Percentiles rank a stretch among this genome's conserved stretches.
These are phyloP conservation scores for Enteromius anoplus DNA, from an alignment of 2,797 vertebrate species.

Conservation along the genomic window DNA sequence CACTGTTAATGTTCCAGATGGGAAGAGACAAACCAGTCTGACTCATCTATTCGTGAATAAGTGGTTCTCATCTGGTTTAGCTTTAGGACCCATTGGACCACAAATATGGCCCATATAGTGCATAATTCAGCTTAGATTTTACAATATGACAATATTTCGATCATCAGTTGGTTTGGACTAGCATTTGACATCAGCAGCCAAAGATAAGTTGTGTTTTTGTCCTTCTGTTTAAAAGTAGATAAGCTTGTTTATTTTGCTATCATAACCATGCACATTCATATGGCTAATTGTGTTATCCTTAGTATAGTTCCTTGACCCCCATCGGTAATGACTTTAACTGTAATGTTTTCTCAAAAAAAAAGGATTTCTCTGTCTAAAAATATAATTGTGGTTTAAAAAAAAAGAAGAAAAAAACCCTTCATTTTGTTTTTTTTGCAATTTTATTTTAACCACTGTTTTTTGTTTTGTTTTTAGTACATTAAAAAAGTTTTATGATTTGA, in stretches of 20 bases:
- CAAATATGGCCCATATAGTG: too few species aligned
- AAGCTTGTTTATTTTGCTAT: neutral
- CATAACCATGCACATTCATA: neutral
- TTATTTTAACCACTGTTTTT: neutral
- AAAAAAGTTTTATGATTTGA: too few species aligned
- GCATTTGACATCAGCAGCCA: neutral
- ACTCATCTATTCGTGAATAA: neutral
- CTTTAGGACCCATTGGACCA: too few species aligned
- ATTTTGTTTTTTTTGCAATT: neutral
- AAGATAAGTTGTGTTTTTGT: neutral
- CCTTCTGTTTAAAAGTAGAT: neutral
- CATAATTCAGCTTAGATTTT: neutral
- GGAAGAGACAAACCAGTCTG: neutral
- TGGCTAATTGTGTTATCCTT: neutral
- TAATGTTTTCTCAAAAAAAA: neutral
- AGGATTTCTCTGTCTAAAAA: neutral
- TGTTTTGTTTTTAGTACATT: neutral
- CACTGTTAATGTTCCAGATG: neutral
- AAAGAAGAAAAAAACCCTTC: neutral
- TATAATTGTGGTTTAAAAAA: neutral
- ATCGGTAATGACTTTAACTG: neutral
- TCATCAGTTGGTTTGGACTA: neutral
- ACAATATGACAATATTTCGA: neutral
- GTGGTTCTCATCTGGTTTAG: neutral
- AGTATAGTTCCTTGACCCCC: neutral